A percentile compares a stretch with the other conserved stretches of the same genome.
phyloP scores from a whole-genome alignment of 2,888 invertebrate genomes.

The Epinotia nisella region DNA sequence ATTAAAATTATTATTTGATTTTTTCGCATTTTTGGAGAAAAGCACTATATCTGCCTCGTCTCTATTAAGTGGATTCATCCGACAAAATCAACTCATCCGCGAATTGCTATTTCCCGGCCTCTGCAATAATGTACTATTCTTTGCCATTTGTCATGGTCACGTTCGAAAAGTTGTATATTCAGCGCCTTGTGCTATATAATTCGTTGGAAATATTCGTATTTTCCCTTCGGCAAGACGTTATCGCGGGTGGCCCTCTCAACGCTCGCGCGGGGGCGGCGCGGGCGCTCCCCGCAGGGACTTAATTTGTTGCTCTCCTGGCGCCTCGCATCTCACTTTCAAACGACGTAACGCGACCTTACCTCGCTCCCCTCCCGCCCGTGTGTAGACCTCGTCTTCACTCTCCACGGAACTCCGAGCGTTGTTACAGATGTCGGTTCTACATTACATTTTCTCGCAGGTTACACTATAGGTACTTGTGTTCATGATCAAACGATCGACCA shows the following conservation, averaged over 20 bases:
- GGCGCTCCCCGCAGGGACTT: slow-evolving; percentile 80
- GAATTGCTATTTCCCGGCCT: no score
- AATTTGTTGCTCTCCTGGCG: slow-evolving; percentile 85
- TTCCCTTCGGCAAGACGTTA: slow-evolving; percentile 81
- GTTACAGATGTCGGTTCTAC: slow-evolving; percentile 22
- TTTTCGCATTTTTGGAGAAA: no score
- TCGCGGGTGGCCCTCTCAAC: slow-evolving; percentile 76
- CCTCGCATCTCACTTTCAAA: slow-evolving; percentile 84
- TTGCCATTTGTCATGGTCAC: slow-evolving; percentile 70
- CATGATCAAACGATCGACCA: not conserved
- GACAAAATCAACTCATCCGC: no score
- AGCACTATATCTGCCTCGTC: no score
- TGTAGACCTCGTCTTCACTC: slow-evolving; percentile 69
- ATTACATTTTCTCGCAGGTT: slow-evolving; percentile 32
- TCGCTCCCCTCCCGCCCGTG: slow-evolving; percentile 70
- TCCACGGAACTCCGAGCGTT: slow-evolving; percentile 47
- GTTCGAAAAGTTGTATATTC: slow-evolving; percentile 75
- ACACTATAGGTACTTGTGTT: not conserved
- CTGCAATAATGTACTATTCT: no score
- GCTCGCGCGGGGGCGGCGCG: slow-evolving; percentile 56
- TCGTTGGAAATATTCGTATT: slow-evolving; percentile 80
- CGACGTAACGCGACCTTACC: slow-evolving; percentile 83
- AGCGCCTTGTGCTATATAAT: slow-evolving; percentile 78
- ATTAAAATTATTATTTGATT: no score
- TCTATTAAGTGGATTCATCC: no score